phyloP scores from a whole-genome alignment of 2,113 vertebrate species.

The Alexandromys fortis region DNA sequence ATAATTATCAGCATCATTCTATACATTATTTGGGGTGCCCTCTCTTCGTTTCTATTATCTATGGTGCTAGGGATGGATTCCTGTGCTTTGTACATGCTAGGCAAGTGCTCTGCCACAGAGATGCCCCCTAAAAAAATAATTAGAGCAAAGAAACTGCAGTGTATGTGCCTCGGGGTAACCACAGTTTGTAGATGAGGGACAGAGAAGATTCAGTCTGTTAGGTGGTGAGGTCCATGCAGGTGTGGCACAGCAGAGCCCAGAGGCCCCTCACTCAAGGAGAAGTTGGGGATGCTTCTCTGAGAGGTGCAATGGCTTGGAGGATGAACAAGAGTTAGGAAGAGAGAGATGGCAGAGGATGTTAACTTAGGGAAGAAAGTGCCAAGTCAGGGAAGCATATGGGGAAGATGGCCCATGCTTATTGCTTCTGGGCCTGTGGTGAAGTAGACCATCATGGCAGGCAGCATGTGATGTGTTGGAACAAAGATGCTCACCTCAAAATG shows the following conservation, averaged over 20 bases:
- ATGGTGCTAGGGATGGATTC: not conserved
- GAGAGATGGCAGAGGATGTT: no score
- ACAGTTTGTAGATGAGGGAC: not conserved
- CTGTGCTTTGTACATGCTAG: not conserved
- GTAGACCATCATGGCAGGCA: not conserved
- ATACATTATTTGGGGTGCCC: not conserved
- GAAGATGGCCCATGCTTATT: fast-evolving
- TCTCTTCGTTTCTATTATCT: not conserved
- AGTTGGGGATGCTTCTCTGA: not conserved
- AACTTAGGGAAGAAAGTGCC: not conserved
- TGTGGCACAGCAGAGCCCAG: not conserved
- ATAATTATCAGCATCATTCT: not conserved
- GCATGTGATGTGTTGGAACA: not conserved
- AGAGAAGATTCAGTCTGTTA: not conserved
- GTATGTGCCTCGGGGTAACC: not conserved
- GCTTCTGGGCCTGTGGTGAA: not conserved
- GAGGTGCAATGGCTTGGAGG: not conserved
- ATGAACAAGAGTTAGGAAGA: not conserved
- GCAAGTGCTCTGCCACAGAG: not conserved
- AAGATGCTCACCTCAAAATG: not conserved
- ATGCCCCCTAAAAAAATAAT: not conserved
- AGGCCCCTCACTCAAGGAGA: no score
- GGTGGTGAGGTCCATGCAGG: not conserved
- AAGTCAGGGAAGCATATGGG: not conserved
- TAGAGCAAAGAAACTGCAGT: not conserved